These are phyloP conservation scores for Ramazzottius varieornatus DNA, from an alignment of 2,888 invertebrate species.

Conservation along the genomic window DNA sequence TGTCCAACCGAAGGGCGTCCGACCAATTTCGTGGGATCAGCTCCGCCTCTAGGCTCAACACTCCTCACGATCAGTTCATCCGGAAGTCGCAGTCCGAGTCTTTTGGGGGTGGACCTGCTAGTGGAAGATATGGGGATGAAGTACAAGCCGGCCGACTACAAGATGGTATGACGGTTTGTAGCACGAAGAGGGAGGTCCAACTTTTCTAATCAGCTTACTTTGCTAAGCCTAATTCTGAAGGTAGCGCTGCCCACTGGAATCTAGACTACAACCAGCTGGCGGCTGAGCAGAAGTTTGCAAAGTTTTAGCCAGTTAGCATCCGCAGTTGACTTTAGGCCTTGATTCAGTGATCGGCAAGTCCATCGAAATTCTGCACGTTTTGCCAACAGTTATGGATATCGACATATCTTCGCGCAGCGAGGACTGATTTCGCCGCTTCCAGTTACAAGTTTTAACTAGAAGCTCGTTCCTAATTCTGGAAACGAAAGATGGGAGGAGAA, in stretches of 20 bases:
- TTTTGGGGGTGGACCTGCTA: not conserved
- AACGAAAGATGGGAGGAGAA: too few relatives aligned
- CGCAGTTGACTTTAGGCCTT: too few relatives aligned
- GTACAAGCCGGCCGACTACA: not conserved
- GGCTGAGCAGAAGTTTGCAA: too few relatives aligned
- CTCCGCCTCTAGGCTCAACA: not conserved
- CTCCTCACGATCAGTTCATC: not conserved
- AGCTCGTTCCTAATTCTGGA: too few relatives aligned
- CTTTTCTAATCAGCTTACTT: not conserved
- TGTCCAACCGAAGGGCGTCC: slow-evolving; percentile 15
- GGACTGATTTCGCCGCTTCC: not conserved
- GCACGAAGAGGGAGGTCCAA: not conserved
- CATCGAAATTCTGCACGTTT: too few relatives aligned
- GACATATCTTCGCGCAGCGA: too few relatives aligned
- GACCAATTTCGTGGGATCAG: not conserved
- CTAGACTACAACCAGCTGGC: too few relatives aligned
- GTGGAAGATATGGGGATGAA: not conserved
- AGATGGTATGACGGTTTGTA: not conserved
- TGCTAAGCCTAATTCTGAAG: too few relatives aligned
- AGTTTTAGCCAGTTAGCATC: too few relatives aligned
- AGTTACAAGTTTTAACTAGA: not conserved
- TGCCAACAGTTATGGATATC: too few relatives aligned
- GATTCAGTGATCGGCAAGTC: too few relatives aligned
- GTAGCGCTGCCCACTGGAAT: too few relatives aligned
- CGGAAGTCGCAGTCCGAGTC: not conserved